Evolutionary conservation across 2,888 invertebrate genomes (phyloP).

Genomic region (Syrista parreyssii): DNA sequence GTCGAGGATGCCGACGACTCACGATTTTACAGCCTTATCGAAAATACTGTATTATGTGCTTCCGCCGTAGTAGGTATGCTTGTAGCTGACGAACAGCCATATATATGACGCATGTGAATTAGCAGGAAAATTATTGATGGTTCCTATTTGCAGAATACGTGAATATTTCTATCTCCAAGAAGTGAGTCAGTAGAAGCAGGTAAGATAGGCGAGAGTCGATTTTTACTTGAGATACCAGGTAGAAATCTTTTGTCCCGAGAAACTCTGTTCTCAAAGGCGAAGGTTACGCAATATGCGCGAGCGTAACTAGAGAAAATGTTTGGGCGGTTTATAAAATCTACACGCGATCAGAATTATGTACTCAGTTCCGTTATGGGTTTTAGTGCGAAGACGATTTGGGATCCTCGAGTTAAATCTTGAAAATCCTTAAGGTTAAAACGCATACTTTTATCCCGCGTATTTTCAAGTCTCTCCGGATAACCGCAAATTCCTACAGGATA

Average conservation of each 20-base stretch:
- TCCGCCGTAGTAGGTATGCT: neutral
- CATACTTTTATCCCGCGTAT: neutral
- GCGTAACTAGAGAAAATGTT: neutral
- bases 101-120: neutral
- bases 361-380: neutral
- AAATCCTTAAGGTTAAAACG: neutral
- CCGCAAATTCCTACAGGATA: neutral
- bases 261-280: neutral
- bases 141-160: neutral
- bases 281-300: neutral
- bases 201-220: neutral
- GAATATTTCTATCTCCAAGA: neutral
- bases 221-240: neutral
- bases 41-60: neutral
- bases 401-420: neutral
- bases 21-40: neutral
- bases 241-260: neutral
- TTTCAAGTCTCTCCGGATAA: neutral
- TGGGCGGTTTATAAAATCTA: neutral
- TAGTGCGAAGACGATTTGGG: too few relatives aligned
- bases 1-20: neutral
- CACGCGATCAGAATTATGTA: neutral
- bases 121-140: neutral
- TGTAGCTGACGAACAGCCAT: neutral
- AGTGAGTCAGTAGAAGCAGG: neutral